phyloP scores from a whole-genome alignment of 1,140 invertebrate genomes.

The Diabrotica virgifera region DNA sequence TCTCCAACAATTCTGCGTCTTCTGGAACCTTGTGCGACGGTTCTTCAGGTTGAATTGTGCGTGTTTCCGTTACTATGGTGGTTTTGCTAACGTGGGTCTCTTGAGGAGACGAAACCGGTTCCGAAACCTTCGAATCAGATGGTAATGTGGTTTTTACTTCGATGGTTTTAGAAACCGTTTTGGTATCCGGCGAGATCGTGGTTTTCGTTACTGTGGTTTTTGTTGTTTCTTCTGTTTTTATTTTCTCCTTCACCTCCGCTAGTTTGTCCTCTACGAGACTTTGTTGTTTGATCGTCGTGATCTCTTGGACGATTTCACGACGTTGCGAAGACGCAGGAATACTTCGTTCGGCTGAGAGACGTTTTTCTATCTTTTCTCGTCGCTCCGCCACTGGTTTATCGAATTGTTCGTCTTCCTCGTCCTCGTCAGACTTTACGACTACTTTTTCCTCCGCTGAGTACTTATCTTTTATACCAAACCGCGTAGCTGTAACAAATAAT shows the following conservation, averaged over 20 bases:
- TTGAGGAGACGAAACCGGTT: constrained; percentile 9
- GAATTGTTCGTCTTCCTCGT: constrained; percentile 63
- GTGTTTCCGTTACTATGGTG: constrained; percentile 24
- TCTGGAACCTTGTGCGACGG: constrained; percentile 34
- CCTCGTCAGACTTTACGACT: constrained; percentile 55
- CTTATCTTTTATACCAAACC: constrained; percentile 47
- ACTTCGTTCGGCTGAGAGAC: constrained; percentile 61
- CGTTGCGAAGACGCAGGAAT: constrained; percentile 65
- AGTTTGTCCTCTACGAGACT: constrained; percentile 58
- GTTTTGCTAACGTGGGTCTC: constrained; percentile 27
- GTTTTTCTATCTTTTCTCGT: constrained; percentile 67
- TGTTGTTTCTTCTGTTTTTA: constrained; percentile 40
- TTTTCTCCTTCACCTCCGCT: constrained; percentile 56
- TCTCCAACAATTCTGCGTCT: constrained; percentile 49
- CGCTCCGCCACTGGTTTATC: constrained; percentile 66
- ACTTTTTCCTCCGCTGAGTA: constrained; percentile 72
- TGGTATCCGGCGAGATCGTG: constrained; percentile 18
- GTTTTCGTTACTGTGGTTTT: constrained; percentile 19
- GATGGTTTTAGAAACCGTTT: constrained; percentile 32
- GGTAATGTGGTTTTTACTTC: constrained; percentile 37
- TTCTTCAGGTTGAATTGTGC: constrained; percentile 17
- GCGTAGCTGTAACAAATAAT: background rate
- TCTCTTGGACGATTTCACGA: constrained; percentile 65
- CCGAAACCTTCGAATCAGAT: constrained; percentile 25
- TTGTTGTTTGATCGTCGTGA: constrained; percentile 66